Conservation (phyloP, 2,113 vertebrate species). For the Centrocercus urophasianus region DNA sequence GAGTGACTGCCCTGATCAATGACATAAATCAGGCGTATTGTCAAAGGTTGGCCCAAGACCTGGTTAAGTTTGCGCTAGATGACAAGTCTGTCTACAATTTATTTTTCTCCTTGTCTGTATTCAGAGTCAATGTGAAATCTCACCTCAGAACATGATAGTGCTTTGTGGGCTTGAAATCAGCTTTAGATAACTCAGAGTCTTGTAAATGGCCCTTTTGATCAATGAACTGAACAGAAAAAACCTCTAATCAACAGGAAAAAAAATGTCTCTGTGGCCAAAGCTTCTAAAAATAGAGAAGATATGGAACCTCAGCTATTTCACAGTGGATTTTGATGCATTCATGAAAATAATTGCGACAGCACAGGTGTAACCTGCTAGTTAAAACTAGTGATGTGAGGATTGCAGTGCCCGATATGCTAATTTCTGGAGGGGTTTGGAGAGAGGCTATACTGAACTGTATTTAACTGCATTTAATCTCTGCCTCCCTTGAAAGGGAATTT, state of each 20-base stretch:
- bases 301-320: conserved; percentile 17
- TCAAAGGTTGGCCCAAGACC: background rate
- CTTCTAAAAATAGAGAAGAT: conserved; percentile 42
- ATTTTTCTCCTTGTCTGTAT: background rate
- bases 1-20: background rate
- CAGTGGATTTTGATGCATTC: conserved; percentile 25
- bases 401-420: conserved; percentile 10
- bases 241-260: conserved; percentile 40
- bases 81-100: background rate
- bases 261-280: conserved; percentile 12
- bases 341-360: conserved; percentile 30
- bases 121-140: background rate
- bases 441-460: background rate
- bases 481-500: background rate
- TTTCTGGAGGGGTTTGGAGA: conserved; percentile 42
- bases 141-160: background rate
- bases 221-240: conserved; percentile 43
- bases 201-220: conserved; percentile 49
- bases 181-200: conserved; percentile 37
- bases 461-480: background rate
- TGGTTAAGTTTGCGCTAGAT: background rate
- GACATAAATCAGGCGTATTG: background rate
- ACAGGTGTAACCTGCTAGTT: conserved; percentile 38
- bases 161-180: conserved; percentile 48
- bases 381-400: conserved; percentile 42